phyloP scores from a whole-genome alignment of 2,888 invertebrate genomes.

The Dyspetes luteomarginatus region DNA sequence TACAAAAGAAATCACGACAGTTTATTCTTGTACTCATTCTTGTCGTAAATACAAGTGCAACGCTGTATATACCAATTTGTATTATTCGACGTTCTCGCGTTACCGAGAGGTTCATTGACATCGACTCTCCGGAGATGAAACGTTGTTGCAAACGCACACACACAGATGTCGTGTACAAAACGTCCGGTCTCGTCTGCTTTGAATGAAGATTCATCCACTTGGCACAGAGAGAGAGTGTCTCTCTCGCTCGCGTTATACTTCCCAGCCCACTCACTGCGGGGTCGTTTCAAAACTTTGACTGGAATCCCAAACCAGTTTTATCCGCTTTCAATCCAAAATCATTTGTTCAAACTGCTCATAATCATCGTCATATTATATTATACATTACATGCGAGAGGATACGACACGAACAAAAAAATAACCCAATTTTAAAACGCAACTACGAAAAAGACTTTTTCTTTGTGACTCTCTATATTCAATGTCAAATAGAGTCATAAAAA shows the following conservation, averaged over 20 bases:
- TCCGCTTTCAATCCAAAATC: constrained; percentile 50
- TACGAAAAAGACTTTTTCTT: no score
- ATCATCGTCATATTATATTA: constrained; percentile 18
- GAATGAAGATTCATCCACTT: constrained; percentile 56
- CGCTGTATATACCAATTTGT: constrained; percentile 15
- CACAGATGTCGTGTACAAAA: not conserved
- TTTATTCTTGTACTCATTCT: no score
- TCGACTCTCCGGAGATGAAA: no score
- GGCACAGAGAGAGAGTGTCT: constrained; percentile 28
- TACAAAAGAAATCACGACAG: no score
- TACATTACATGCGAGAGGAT: not conserved
- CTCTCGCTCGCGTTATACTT: not conserved
- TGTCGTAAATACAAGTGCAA: no score
- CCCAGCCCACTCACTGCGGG: not conserved
- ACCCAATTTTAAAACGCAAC: no score
- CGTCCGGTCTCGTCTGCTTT: constrained; percentile 56
- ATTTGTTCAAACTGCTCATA: not conserved
- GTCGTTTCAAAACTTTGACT: not conserved
- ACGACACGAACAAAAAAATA: no score
- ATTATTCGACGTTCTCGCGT: not conserved
- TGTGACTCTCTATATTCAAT: no score
- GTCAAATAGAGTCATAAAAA: no score
- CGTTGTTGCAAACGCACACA: constrained; percentile 8
- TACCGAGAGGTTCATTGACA: constrained; percentile 49
- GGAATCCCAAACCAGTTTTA: constrained; percentile 38